Base-by-base conservation (phyloP, 64 coral and sea anemone species). In the Pocillopora verrucosa region DNA sequence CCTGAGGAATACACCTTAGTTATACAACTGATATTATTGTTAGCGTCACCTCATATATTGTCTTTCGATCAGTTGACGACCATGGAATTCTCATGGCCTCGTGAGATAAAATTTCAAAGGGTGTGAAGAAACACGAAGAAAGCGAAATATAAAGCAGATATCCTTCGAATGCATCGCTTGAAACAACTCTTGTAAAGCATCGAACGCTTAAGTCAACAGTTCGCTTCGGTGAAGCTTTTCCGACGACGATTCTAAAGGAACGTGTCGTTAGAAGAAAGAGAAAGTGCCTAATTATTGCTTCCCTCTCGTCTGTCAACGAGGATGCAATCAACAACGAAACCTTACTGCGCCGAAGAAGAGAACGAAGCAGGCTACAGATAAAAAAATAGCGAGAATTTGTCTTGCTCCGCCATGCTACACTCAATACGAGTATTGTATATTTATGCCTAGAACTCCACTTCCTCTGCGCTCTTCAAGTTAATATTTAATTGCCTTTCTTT, bases 401-500 rank as follows among this genome's bases (percentile, higher is more conserved):
- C 78, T 58, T 12, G 65, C 64, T 72, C 56, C 37, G 56, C 63
- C 12, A 13, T 24, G 45, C 64, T 57, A 0, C 10, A 30, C 63
- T 17, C 24, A 72, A 70, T 60, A 79, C 36, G 57, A 16, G 36
- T 7, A 51, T 51, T 51, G 41, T 72, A 85, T 85, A 85, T 85
- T 85, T 36, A 85, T 85, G 22, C 14, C 37, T 38, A 10, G 12
- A 76, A 25, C 90, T 56, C 76, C 56, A 89, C 77, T 93, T 93
- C 80, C 79, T 74, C 88, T 90, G 77, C 36, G 73, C 36, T 63
- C 78, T 77, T 72, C 35, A 96, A 93, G 95, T 96, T 96, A 96
- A 96, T 96, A 96, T 96, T 96, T 96, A 96, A 96, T 96, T 36
- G 57, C 51, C 15, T 80, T 93, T 86, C 93, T 89, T 87, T 93